These are phyloP conservation scores for Theocolax elegans DNA, from an alignment of 1,140 invertebrate species.

Conservation along the genomic window DNA sequence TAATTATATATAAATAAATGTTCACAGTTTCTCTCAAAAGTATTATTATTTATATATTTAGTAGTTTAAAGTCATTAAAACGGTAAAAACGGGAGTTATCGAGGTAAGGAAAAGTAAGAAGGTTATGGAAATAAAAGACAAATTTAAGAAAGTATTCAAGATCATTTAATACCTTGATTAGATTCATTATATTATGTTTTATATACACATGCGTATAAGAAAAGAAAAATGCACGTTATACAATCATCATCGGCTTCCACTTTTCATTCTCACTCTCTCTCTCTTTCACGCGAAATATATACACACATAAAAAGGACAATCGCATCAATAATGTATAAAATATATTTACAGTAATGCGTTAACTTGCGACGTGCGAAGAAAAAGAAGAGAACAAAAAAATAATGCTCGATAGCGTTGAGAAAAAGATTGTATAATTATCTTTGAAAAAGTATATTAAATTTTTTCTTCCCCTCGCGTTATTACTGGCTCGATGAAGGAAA, in stretches of 20 bases:
- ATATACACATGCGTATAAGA: not conserved
- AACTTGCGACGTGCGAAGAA: not conserved
- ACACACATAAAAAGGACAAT: conserved; percentile 5
- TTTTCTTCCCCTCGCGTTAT: not conserved
- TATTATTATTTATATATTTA: too few relatives aligned
- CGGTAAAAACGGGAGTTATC: too few relatives aligned
- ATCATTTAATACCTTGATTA: conserved; percentile 50
- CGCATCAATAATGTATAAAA: conserved; percentile 23
- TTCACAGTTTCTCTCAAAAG: too few relatives aligned
- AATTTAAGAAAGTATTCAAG: conserved; percentile 61
- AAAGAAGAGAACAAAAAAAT: too few relatives aligned
- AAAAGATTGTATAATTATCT: too few relatives aligned
- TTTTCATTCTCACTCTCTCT: not conserved
- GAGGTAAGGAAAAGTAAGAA: too few relatives aligned
- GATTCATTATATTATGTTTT: conserved; percentile 5
- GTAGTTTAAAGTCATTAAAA: too few relatives aligned
- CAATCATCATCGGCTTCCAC: not conserved
- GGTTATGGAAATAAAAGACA: conserved; percentile 15
- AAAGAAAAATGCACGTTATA: conserved; percentile 12
- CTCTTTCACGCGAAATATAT: conserved; percentile 8
- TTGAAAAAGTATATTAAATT: too few relatives aligned
- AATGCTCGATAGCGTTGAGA: too few relatives aligned
- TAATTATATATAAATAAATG: too few relatives aligned
- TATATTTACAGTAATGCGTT: conserved; percentile 11
- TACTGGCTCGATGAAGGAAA: not conserved